These are phyloP conservation scores for Neopipo cinnamomea DNA, from an alignment of 2,113 vertebrate genomes.

Conservation along the genomic window DNA sequence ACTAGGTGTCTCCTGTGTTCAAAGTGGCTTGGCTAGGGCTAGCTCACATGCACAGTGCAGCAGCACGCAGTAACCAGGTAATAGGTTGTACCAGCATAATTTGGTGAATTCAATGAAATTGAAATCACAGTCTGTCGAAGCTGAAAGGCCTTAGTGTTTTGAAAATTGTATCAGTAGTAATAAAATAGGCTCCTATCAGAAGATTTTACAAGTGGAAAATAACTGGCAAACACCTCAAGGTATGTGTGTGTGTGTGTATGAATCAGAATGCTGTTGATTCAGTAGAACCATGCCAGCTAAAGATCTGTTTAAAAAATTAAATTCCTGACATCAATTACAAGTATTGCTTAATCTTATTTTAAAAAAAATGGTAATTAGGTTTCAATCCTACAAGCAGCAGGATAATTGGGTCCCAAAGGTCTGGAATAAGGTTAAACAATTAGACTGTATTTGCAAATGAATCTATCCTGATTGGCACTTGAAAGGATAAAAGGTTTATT, in stretches of 20 bases:
- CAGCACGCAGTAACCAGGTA: not conserved
- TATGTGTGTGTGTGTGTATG: not conserved
- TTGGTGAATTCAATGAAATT: not conserved
- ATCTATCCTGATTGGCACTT: constrained; percentile 35
- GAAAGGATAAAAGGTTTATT: constrained; percentile 46
- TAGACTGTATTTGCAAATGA: constrained; percentile 25
- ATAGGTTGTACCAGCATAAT: not conserved
- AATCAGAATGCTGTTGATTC: not conserved
- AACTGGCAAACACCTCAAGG: not conserved
- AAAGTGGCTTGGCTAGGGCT: not conserved
- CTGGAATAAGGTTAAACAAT: constrained; percentile 54
- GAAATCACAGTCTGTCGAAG: not conserved
- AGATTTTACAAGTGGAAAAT: not conserved
- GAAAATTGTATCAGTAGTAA: not conserved
- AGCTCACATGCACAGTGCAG: not conserved
- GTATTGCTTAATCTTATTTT: not conserved
- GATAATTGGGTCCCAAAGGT: constrained; percentile 56
- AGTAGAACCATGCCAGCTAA: not conserved
- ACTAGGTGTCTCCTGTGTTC: not conserved
- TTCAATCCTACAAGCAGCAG: constrained; percentile 4
- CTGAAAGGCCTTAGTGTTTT: not conserved
- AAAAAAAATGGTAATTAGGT: not conserved
- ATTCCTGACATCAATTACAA: constrained; percentile 1
- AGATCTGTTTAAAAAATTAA: constrained; percentile 18
- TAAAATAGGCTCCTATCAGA: not conserved